A percentile compares a stretch with the other conserved stretches of the same genome.
phyloP scores from a whole-genome alignment of 2,113 vertebrate species.

The Sylvia atricapilla region DNA sequence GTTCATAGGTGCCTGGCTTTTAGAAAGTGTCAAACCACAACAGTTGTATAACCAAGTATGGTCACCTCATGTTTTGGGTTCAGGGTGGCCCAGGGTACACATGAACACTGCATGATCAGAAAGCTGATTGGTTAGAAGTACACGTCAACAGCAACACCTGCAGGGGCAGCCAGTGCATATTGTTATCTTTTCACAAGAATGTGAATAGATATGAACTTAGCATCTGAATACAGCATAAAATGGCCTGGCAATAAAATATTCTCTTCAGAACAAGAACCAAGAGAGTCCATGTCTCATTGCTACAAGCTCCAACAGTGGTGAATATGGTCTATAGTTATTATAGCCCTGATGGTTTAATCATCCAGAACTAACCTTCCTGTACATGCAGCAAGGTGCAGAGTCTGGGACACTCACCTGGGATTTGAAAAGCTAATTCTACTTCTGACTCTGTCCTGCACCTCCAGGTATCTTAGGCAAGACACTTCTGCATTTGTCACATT shows the following conservation, averaged over 20 bases:
- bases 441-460: neutral
- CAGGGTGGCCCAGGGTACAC: neutral
- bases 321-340: neutral
- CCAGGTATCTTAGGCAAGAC: neutral
- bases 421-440: neutral
- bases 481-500: neutral
- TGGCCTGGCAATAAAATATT: neutral
- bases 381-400: neutral
- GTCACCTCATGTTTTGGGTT: neutral
- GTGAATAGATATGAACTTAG: neutral
- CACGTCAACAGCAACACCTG: neutral
- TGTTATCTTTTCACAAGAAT: neutral
- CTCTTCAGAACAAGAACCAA: neutral
- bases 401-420: neutral
- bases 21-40: fast-evolving
- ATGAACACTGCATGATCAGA: neutral
- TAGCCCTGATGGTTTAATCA: neutral
- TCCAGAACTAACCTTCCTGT: neutral
- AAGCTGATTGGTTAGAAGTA: neutral
- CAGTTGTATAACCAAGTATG: neutral
- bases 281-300: neutral
- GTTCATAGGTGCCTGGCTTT: neutral
- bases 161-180: neutral
- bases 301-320: neutral
- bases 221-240: neutral